Evolutionary conservation across 2,113 vertebrate genomes (phyloP), one percentile per base, ranked within the genome.

Genomic region (Lethenteron camtschaticum): DNA sequence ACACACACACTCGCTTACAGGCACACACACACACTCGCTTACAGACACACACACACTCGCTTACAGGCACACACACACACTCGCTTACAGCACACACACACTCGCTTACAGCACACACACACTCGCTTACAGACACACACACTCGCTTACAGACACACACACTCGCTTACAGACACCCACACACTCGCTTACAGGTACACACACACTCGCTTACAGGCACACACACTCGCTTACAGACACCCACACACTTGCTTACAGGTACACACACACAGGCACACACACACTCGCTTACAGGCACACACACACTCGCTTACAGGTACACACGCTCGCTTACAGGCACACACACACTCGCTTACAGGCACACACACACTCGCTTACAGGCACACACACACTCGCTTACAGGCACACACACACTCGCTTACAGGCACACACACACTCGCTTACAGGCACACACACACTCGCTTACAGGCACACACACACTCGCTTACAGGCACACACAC

Each of bases 161-260:
- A 24, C 24, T 3, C 24, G 4, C 24, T 24, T 24, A 24, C 75
- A 70, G 72, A 76, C 79, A 59, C 73, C 78, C 77, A 78, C 68
- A 71, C 76, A 76, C 82, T 83, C 82, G 79, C 81, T 76, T 76
- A 76, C 79, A 79, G 79, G 80, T 81, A 80, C 81, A 81, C 79
- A 76, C 76, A 74, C 69, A 74, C 66, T 74, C 78, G 78, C 76
- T 78, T 81, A 83, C 81, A 83, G 79, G 77, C 57, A 72, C 66
- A 72, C 77, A 76, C 75, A 73, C 71, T 75, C 71, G 78, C 73
- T 16, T 13, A 55, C n/a, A 8, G 13, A 55, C 2, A 7, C 58
- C 18, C 11, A 18, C 57, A 11, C 2, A 12, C 55, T 11, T 20
- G 56, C 8, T n/a, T 58, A 57, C 13, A 8, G 24, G 20, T 3